Conservation (phyloP, 23 tunicate genomes). For the Clavelina lepadiformis region DNA sequence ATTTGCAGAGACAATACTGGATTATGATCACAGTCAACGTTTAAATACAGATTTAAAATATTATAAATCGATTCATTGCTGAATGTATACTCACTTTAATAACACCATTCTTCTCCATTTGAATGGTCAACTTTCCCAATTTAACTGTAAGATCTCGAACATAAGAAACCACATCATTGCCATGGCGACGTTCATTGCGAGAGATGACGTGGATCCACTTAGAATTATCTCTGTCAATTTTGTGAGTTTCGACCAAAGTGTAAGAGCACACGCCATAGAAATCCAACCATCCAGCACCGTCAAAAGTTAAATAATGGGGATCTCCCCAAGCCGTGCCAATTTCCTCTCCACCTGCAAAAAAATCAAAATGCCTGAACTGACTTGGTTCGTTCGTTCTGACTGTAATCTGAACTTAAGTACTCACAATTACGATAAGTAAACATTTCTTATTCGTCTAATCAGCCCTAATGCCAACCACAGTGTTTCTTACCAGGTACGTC, state of each 20-base stretch:
- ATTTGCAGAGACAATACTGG: too few species aligned
- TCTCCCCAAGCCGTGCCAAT: slow-evolving; percentile 64
- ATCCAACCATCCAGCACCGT: slow-evolving; percentile 30
- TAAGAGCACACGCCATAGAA: slow-evolving; percentile 67
- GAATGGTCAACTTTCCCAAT: not conserved
- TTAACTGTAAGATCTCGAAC: slow-evolving; percentile 3
- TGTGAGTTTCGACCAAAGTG: slow-evolving; percentile 31
- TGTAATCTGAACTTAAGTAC: too few species aligned
- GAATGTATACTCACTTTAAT: slow-evolving; percentile 26
- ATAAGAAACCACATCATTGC: slow-evolving; percentile 23
- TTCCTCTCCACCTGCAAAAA: too few species aligned
- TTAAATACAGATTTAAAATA: too few species aligned
- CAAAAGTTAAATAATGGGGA: slow-evolving; percentile 55
- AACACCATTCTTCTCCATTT: slow-evolving; percentile 8
- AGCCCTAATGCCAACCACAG: too few species aligned
- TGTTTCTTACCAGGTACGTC: too few species aligned
- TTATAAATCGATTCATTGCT: too few species aligned
- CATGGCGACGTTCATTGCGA: slow-evolving; percentile 28
- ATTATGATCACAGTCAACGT: too few species aligned
- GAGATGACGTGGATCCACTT: slow-evolving; percentile 18
- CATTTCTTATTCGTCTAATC: too few species aligned
- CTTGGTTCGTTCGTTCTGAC: too few species aligned
- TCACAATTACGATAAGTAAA: too few species aligned
- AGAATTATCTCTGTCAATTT: slow-evolving; percentile 4
- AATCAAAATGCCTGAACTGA: too few species aligned